These are phyloP conservation scores for Xanthia togata DNA, from an alignment of 2,888 invertebrate genomes.

Conservation along the genomic window DNA sequence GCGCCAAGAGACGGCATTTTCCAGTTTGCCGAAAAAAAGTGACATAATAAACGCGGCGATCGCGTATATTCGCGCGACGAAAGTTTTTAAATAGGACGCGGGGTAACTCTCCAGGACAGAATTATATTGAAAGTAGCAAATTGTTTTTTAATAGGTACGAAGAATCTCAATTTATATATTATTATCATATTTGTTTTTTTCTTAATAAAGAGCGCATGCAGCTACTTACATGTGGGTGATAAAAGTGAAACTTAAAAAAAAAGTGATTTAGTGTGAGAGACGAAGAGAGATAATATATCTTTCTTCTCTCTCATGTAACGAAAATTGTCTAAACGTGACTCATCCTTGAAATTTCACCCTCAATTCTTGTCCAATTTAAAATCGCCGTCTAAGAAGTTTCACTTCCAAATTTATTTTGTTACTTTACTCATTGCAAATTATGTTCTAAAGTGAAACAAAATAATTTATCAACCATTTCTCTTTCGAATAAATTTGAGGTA, in stretches of 20 bases:
- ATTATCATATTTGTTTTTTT: too few relatives aligned
- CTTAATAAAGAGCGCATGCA: too few relatives aligned
- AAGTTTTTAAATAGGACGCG: too few relatives aligned
- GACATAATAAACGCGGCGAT: too few relatives aligned
- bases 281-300: neutral
- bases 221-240: neutral
- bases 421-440: constrained; percentile 7
- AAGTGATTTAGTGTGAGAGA: neutral
- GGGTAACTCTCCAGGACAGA: neutral
- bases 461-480: neutral
- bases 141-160: constrained; percentile 5
- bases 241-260: neutral
- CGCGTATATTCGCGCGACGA: too few relatives aligned
- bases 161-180: too few relatives aligned
- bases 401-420: neutral
- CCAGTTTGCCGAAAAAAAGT: too few relatives aligned
- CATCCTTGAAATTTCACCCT: neutral
- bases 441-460: neutral
- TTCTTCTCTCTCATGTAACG: neutral
- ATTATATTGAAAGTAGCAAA: neutral
- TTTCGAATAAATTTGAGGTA: neutral
- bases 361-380: neutral
- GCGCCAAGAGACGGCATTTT: too few relatives aligned
- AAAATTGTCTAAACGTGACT: neutral
- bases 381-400: neutral